Base-by-base conservation (phyloP, 2,113 vertebrate species). In the Chaetorhynchus papuensis region DNA sequence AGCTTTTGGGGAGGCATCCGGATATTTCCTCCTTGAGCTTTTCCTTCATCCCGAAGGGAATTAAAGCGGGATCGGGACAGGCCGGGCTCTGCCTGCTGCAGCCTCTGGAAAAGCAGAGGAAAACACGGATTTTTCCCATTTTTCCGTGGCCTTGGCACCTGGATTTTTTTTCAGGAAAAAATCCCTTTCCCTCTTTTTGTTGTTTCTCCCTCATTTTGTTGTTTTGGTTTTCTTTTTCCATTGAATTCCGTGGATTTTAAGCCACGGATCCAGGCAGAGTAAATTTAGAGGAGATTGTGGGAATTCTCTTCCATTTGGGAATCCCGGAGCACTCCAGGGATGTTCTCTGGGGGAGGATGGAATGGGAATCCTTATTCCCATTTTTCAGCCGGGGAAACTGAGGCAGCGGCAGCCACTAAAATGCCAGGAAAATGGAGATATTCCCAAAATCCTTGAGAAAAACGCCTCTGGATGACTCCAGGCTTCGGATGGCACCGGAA, bases 11-110 rank as follows among this genome's bases (percentile, higher is more conserved):
- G 91, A 96, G 70, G 80, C 94, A 95, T 80, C 86, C 96, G 97
- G 97, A 95, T 94, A 95, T 96, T 97, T 97, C 95, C 96, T 95
- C 68, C 1, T 89, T 95, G 37, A 83, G 94, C 93, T 96, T 87
- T 95, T 95, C 95, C 95, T 17, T 37, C n/a, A 59, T 59, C 57
- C 57, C 10, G 15, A 11, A 24, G n/a, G 81, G 87, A 61, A 96
- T 96, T 66, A 70, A 88, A 88, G 60, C 4, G 63, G 89, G 90
- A 88, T 92, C 11, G 45, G 96, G 94, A 93, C 84, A 77, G 92
- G 85, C 47, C 2, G 42, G 63, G 54, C 83, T 88, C 96, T 91
- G 91, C 96, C 89, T 94, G 94, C 93, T 82, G 93, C 83, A 88
- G 69, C 83, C 93, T 30, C 94, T 63, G 87, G 76, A 93, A 90